phyloP scores from a whole-genome alignment of 2,888 invertebrate species.

The Dryocosmus kuriphilus region DNA sequence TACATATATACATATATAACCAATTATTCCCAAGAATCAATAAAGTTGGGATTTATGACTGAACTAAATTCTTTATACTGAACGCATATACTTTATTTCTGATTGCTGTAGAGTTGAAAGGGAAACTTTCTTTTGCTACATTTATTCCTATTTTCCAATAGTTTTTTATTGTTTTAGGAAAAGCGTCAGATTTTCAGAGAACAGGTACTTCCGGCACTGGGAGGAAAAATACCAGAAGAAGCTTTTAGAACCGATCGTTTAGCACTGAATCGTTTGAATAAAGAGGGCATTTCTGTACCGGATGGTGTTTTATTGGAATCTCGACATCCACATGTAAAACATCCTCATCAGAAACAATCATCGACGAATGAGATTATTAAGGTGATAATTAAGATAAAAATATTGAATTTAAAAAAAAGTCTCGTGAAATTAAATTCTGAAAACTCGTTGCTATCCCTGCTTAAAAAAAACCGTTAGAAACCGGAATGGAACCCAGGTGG shows the following conservation, averaged over 20 bases:
- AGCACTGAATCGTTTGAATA: conserved; percentile 81
- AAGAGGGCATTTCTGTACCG: conserved; percentile 81
- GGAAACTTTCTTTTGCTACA: not conserved
- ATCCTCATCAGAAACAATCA: conserved; percentile 28
- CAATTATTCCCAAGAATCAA: not conserved
- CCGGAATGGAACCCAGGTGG: too few relatives aligned
- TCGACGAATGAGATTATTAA: conserved; percentile 20
- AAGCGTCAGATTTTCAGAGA: conserved; percentile 83
- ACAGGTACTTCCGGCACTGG: conserved; percentile 81
- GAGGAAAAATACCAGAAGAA: conserved; percentile 83
- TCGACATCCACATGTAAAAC: conserved; percentile 52
- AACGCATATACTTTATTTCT: not conserved
- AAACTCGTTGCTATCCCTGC: too few relatives aligned
- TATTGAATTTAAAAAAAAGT: too few relatives aligned
- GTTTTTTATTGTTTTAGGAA: conserved; percentile 71
- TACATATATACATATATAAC: too few relatives aligned
- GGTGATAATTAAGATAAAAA: not conserved
- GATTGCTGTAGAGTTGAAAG: not conserved
- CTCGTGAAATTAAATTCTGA: too few relatives aligned
- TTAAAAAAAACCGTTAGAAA: too few relatives aligned
- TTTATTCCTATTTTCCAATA: not conserved
- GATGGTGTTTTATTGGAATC: conserved; percentile 81
- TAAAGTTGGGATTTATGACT: not conserved
- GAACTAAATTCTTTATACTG: not conserved
- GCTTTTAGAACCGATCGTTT: conserved; percentile 82